Conservation (phyloP, 1,140 invertebrate species). For the Aphelenchoides besseyi region DNA sequence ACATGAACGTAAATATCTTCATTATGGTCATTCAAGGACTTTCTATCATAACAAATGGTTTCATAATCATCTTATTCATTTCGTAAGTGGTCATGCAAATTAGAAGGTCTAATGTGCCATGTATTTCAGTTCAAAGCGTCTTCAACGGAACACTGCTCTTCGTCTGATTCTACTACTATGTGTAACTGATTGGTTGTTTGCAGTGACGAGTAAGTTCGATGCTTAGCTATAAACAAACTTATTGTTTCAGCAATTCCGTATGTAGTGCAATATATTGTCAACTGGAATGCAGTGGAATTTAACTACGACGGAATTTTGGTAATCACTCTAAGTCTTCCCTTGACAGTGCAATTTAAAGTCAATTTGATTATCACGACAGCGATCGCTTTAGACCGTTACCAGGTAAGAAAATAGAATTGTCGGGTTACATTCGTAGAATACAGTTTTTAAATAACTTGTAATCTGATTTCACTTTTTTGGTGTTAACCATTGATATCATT, state of each 20-base stretch:
- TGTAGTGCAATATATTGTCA: slow-evolving; percentile 33
- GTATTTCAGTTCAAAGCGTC: slow-evolving; percentile 17
- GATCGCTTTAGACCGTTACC: slow-evolving; percentile 33
- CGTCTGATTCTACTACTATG: slow-evolving; percentile 29
- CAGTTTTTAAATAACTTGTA: slow-evolving; percentile 4
- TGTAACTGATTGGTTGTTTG: slow-evolving; percentile 34
- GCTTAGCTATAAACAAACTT: slow-evolving; percentile 10
- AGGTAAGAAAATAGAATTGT: slow-evolving; percentile 22
- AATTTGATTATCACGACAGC: slow-evolving; percentile 34
- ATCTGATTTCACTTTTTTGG: slow-evolving; percentile 2
- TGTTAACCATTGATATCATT: not conserved
- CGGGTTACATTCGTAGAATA: not conserved
- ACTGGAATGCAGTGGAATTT: slow-evolving; percentile 33
- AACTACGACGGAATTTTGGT: slow-evolving; percentile 39
- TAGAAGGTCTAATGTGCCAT: slow-evolving; percentile 10
- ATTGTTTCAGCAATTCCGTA: slow-evolving; percentile 31
- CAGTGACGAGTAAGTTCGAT: slow-evolving; percentile 17
- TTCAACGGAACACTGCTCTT: slow-evolving; percentile 21
- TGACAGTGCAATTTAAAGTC: slow-evolving; percentile 39
- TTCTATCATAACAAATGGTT: slow-evolving; percentile 28
- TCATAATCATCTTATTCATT: slow-evolving; percentile 28
- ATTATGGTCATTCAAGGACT: slow-evolving; percentile 9
- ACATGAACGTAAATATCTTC: slow-evolving; percentile 21
- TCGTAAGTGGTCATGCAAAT: slow-evolving; percentile 17
- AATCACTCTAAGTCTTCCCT: slow-evolving; percentile 27